These are phyloP conservation scores for Vultur gryphus DNA, from an alignment of 2,797 vertebrate genomes.

Conservation along the genomic window DNA sequence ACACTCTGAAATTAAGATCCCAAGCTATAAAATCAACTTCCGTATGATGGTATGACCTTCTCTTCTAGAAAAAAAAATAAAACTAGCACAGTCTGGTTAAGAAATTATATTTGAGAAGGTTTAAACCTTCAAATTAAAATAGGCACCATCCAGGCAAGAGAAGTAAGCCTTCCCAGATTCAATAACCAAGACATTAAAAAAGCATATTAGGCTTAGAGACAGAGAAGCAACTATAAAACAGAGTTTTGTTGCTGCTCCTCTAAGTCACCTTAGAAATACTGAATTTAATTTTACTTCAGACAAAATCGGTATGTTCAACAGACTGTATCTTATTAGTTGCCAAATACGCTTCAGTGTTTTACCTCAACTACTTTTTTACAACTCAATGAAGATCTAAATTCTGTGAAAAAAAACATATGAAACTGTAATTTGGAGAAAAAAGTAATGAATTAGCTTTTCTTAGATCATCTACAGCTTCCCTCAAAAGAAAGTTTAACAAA, in stretches of 20 bases:
- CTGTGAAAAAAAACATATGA: background rate
- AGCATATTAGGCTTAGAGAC: background rate
- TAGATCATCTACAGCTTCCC: background rate
- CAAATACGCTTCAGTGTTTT: background rate
- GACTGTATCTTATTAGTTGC: background rate
- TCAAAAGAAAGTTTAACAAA: background rate
- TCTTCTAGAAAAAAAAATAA: background rate
- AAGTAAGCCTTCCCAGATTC: background rate
- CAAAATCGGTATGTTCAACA: background rate
- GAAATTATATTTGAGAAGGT: background rate
- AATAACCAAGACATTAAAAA: constrained; percentile 9
- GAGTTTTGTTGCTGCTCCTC: background rate
- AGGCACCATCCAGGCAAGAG: background rate
- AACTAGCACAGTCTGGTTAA: background rate
- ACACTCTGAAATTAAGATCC: background rate
- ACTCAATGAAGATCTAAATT: background rate
- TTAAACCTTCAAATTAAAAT: constrained; percentile 29
- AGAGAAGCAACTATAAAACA: background rate
- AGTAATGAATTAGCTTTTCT: background rate
- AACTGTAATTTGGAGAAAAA: background rate
- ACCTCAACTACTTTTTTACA: background rate
- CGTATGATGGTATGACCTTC: background rate
- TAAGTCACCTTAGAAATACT: background rate
- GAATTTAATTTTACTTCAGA: constrained; percentile 8
- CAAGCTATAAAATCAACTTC: background rate